These are phyloP conservation scores for Ceuthmochares aereus DNA, from an alignment of 2,113 vertebrate genomes.

Conservation along the genomic window DNA sequence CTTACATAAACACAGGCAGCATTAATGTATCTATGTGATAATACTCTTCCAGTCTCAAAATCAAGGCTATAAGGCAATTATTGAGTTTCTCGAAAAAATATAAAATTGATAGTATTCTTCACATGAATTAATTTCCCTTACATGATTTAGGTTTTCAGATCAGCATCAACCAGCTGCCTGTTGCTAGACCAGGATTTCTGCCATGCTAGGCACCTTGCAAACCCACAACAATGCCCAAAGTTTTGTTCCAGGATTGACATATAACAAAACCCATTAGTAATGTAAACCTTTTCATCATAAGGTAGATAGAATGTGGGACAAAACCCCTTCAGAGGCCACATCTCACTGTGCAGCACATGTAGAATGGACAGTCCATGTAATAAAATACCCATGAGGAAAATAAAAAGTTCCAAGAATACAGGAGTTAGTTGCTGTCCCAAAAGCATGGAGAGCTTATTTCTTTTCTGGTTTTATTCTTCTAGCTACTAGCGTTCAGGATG, in stretches of 20 bases:
- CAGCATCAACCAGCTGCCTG: not conserved
- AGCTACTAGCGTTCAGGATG: not conserved
- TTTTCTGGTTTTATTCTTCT: not conserved
- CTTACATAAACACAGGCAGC: not conserved
- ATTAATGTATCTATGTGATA: not conserved
- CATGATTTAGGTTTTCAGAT: not conserved
- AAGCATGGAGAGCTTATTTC: not conserved
- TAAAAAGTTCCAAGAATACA: not conserved
- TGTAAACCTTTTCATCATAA: rapidly evolving
- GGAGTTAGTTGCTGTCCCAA: not conserved
- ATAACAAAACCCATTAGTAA: not conserved
- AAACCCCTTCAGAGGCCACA: not conserved
- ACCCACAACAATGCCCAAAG: not conserved
- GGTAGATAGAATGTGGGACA: not conserved
- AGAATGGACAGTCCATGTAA: not conserved
- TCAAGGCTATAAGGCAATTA: not conserved
- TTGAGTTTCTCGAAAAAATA: not conserved
- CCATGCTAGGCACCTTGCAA: not conserved
- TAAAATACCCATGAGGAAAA: not conserved
- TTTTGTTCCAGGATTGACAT: not conserved
- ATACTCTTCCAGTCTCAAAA: not conserved
- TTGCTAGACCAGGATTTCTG: not conserved
- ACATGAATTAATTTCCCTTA: not conserved
- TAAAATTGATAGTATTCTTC: not conserved
- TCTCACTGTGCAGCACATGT: not conserved